Base-by-base conservation (phyloP, 2,797 vertebrate species). In the Rachycentron canadum region DNA sequence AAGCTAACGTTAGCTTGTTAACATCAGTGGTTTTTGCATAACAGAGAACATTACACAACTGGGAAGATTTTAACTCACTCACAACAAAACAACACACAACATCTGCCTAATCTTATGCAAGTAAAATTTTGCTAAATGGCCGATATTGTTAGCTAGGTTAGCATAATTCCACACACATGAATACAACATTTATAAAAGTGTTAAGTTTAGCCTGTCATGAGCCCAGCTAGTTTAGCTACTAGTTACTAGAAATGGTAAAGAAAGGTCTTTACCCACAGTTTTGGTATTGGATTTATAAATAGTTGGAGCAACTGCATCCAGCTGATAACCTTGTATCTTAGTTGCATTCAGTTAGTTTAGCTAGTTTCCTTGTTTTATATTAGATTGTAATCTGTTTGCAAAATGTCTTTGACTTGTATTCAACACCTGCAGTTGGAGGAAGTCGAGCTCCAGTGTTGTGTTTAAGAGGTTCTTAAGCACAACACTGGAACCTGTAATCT, bases 401-500 rank as follows among this genome's bases (percentile, higher is more conserved):
- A 41, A 61, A 11, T 26, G 23, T 41, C 56, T 23, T 52, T 38
- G 17, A 13, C n/a, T 49, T 50, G 21, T 14, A 47, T 58, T 40
- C 30, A 66, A 7, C 55, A 60, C 34, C 23, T 32, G n/a, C 30
- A 36, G 26, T 19, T 25, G 10, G 41, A 52, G 8, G 45, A 38
- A 23, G 41, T 59, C 50, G 17, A 21, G 30, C 9, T 21, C n/a
- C 53, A n/a, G n/a, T n/a, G n/a, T n/a, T n/a, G n/a, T 61, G 52
- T 25, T 47, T 26, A 60, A 13, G 32, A 21, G 58, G 25, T 34
- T 59, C 19, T 69, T 21, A 66, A 66, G 47, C 26, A 40, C 60
- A 17, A 28, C 43, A 13, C 38, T 12, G 13, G 23, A 9, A 30
- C 7, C 28, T 47, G 26, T 45, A 16, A 61, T 73, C 25, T 64